Conservation (phyloP, 2,113 vertebrate genomes). For the Ia io region DNA sequence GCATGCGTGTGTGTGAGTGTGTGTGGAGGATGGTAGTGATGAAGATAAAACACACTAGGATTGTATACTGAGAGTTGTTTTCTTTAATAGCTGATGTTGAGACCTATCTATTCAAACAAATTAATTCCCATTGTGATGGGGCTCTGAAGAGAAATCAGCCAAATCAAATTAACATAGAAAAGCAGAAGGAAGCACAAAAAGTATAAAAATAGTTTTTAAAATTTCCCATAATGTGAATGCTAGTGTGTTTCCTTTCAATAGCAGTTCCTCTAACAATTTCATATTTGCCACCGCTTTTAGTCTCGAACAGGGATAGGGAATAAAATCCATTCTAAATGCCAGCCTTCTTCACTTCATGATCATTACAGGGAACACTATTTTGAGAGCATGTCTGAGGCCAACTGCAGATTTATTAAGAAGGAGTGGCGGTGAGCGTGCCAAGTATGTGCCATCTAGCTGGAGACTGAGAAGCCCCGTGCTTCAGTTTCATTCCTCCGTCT, state of each 20-base stretch:
- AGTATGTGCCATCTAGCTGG: background rate
- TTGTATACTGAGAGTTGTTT: background rate
- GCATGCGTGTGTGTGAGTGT: background rate
- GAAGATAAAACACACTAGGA: background rate
- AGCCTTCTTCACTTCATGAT: background rate
- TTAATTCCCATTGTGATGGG: background rate
- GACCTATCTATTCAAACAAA: background rate
- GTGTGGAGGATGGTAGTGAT: background rate
- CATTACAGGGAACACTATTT: background rate
- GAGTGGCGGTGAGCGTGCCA: background rate
- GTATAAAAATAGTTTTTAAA: background rate
- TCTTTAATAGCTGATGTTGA: background rate
- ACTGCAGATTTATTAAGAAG: background rate
- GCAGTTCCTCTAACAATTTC: background rate
- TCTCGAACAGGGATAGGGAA: background rate
- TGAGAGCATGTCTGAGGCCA: conserved; percentile 5
- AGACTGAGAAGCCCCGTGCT: background rate
- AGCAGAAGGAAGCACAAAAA: background rate
- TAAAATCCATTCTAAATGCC: background rate
- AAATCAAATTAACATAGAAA: conserved; percentile 1
- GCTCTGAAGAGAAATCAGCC: background rate
- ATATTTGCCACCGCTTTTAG: background rate
- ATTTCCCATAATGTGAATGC: background rate
- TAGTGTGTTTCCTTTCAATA: background rate
- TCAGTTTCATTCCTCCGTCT: background rate